These are phyloP conservation scores for Choristoneura rosaceana DNA, from an alignment of 2,888 invertebrate species.

Conservation along the genomic window DNA sequence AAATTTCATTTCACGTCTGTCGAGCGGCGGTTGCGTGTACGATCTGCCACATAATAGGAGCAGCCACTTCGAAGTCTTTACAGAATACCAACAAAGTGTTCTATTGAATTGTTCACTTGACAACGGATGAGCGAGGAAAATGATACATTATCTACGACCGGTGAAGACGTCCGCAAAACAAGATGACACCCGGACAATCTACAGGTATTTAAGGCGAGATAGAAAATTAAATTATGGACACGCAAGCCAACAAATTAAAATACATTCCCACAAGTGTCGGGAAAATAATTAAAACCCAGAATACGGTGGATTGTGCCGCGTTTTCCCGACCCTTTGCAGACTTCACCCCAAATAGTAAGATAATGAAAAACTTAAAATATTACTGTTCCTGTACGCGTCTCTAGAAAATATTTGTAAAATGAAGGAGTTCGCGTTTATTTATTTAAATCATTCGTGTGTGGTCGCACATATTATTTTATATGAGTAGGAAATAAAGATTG, in stretches of 20 bases:
- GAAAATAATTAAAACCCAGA: conserved; percentile 38
- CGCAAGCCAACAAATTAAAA: conserved; percentile 33
- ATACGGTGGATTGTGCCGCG: conserved; percentile 2
- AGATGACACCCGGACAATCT: neutral
- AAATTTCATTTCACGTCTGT: conserved; percentile 16
- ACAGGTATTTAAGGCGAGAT: conserved; percentile 3
- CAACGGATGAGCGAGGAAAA: conserved; percentile 5
- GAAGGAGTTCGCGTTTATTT: neutral
- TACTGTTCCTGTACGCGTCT: neutral
- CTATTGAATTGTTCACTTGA: conserved; percentile 16
- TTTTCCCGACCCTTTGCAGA: conserved; percentile 16
- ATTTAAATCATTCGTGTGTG: neutral
- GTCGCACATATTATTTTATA: neutral
- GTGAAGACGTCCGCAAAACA: neutral
- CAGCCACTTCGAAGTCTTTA: conserved; percentile 13
- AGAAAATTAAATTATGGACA: conserved; percentile 22
- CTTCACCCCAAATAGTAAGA: conserved; percentile 21
- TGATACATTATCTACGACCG: conserved; percentile 1
- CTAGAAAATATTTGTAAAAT: neutral
- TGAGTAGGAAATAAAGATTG: neutral
- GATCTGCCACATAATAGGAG: conserved; percentile 10
- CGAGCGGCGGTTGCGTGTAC: conserved; percentile 2
- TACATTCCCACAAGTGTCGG: conserved; percentile 21
- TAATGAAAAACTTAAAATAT: conserved; percentile 31
- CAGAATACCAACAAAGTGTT: conserved; percentile 12